Base-by-base conservation (phyloP, 2,797 vertebrate genomes). In the Benthosema pterotum region DNA sequence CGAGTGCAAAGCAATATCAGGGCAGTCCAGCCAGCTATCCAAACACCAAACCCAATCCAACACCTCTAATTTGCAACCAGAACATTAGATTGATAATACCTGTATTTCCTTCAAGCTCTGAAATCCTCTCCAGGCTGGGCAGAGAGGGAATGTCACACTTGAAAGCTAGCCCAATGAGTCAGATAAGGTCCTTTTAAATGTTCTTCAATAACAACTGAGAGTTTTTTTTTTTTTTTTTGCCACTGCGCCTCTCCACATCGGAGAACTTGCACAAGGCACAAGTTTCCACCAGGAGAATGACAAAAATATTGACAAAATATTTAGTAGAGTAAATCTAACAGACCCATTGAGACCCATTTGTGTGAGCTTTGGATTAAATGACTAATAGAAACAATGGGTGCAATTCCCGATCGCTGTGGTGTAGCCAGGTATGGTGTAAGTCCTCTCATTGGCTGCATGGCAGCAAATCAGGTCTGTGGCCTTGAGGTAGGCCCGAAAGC, bases 81-180 rank as follows among this genome's bases (percentile, higher is more conserved):
- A 63, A 42, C 60, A 42, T 57, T 47, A 63, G 49, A 32, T 42
- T 57, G 42, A 77, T 58, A 43, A 70, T 50, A n/a, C n/a, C n/a
- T n/a, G n/a, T n/a, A 68, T 50, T 28, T 66, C 49, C 46, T 43
- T 51, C 46, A 16, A 55, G 66, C 43, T 42, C 16, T 53, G 52
- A 54, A 52, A 64, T 9, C 51, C 9, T 17, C 19, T 15, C 38
- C 11, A 38, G 32, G 45, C 43, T 63, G 50, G 16, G 15, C 22
- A 32, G n/a, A 17, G 22, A 11, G 22, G 38, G 22, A 22, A 17
- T 42, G 58, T 49, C n/a, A 49, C 47, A 60, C 53, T 16, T 50
- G 59, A 42, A 63, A 55, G 61, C 53, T 58, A 50, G 50, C 52
- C 55, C 25, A 50, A 22, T 13, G 38, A 12, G 42, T 62, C 19